phyloP scores from a whole-genome alignment of 2,888 invertebrate species.

The Hypercompe scribonia region DNA sequence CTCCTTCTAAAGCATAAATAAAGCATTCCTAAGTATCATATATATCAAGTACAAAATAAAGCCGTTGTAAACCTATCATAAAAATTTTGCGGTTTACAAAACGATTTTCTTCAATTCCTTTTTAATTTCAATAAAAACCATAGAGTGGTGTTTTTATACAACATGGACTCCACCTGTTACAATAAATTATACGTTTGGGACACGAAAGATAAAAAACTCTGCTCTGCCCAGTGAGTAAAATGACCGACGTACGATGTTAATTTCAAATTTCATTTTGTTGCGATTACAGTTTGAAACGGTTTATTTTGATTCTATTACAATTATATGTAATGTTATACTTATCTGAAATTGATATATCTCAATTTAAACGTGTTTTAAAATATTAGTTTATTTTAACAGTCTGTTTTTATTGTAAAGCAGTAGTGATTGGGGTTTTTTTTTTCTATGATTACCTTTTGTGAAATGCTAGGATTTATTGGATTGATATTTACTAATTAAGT shows the following conservation, averaged over 20 bases:
- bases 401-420: not conserved
- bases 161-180: slow-evolving; percentile 69
- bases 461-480: not conserved
- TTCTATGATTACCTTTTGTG: not conserved
- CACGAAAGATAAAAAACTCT: slow-evolving; percentile 44
- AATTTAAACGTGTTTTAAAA: not conserved
- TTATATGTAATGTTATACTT: slow-evolving; percentile 8
- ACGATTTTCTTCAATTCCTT: slow-evolving; percentile 75
- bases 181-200: slow-evolving; percentile 60
- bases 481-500: not conserved
- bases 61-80: slow-evolving; percentile 50
- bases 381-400: not conserved
- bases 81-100: slow-evolving; percentile 75
- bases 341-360: slow-evolving; percentile 11
- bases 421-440: not conserved
- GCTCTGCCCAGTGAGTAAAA: slow-evolving; percentile 40
- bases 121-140: slow-evolving; percentile 75
- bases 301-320: slow-evolving; percentile 10
- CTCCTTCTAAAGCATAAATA: slow-evolving; percentile 35
- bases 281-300: slow-evolving; percentile 11
- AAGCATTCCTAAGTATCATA: slow-evolving; percentile 41
- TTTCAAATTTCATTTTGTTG: slow-evolving; percentile 31
- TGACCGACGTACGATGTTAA: slow-evolving; percentile 34
- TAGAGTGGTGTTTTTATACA: slow-evolving; percentile 52
- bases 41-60: slow-evolving; percentile 45